Conservation (phyloP, 1,140 invertebrate species). For the Muscidifurax raptorellus region DNA sequence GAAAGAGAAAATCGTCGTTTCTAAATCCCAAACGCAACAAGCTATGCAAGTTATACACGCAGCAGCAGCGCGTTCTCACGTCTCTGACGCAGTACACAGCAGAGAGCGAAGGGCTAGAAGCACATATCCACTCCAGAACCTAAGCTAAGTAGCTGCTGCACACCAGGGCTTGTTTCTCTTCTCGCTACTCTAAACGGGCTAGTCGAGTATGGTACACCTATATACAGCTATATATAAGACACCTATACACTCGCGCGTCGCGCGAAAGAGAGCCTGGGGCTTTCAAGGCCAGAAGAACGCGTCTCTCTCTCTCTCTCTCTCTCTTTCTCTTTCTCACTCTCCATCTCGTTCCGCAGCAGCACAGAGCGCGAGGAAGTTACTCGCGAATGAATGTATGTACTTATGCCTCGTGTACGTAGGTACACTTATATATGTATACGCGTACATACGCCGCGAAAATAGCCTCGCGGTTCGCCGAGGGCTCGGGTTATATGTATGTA, state of each 20-base stretch:
- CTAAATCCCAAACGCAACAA: background rate
- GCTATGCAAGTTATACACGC: background rate
- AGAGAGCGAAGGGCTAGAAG: background rate
- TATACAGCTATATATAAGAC: background rate
- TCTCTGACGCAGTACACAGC: background rate
- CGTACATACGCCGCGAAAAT: background rate
- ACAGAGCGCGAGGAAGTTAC: background rate
- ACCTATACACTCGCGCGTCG: background rate
- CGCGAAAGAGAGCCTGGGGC: background rate
- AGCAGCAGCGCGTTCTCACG: background rate
- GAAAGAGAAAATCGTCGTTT: background rate
- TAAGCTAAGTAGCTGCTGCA: background rate
- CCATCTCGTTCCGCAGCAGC: background rate
- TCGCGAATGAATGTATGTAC: conserved; percentile 1
- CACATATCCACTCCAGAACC: background rate
- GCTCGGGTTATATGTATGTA: background rate
- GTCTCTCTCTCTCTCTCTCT: background rate
- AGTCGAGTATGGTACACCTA: background rate
- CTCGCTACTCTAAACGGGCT: background rate
- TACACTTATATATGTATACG: too few relatives aligned
- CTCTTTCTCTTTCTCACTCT: background rate
- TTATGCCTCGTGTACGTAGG: background rate
- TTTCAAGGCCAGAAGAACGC: background rate
- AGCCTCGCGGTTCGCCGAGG: background rate
- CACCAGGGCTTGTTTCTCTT: conserved; percentile 1